Conservation (phyloP, 1,140 invertebrate species). For the Maconellicoccus hirsutus region DNA sequence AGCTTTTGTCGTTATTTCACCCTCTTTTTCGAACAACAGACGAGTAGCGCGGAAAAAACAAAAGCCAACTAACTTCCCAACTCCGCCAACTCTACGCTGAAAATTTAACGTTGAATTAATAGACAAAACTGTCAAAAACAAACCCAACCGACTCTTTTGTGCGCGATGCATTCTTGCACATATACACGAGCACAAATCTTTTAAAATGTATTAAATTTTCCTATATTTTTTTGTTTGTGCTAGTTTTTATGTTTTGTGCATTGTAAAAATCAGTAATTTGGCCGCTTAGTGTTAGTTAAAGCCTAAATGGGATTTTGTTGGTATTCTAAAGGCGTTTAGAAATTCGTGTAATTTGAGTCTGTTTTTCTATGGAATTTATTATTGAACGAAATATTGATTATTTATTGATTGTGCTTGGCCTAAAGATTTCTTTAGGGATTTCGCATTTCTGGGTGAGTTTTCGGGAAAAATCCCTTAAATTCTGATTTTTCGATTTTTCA, state of each 20-base stretch:
- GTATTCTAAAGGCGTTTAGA: too few species aligned
- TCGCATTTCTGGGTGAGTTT: too few species aligned
- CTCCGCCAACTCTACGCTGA: not conserved
- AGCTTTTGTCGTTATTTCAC: not conserved
- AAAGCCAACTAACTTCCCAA: constrained; percentile 10
- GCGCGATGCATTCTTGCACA: constrained; percentile 12
- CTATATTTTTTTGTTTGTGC: not conserved
- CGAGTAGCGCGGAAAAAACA: not conserved
- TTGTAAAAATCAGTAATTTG: not conserved
- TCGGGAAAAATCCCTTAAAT: too few species aligned
- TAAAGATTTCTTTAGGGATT: too few species aligned
- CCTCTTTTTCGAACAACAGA: not conserved
- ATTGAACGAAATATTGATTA: too few species aligned
- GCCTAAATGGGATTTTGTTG: too few species aligned
- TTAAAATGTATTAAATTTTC: not conserved
- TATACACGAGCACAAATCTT: not conserved
- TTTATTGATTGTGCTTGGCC: too few species aligned
- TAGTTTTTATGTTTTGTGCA: not conserved
- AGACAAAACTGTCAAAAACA: constrained; percentile 22
- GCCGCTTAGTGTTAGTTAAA: too few species aligned
- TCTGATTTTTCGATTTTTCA: too few species aligned
- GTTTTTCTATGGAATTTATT: too few species aligned
- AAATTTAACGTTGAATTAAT: constrained; percentile 22
- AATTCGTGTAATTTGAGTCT: too few species aligned
- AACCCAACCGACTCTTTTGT: constrained; percentile 14